Evolutionary conservation across 2,113 vertebrate genomes (phyloP).

Genomic region (Myotis brandtii): DNA sequence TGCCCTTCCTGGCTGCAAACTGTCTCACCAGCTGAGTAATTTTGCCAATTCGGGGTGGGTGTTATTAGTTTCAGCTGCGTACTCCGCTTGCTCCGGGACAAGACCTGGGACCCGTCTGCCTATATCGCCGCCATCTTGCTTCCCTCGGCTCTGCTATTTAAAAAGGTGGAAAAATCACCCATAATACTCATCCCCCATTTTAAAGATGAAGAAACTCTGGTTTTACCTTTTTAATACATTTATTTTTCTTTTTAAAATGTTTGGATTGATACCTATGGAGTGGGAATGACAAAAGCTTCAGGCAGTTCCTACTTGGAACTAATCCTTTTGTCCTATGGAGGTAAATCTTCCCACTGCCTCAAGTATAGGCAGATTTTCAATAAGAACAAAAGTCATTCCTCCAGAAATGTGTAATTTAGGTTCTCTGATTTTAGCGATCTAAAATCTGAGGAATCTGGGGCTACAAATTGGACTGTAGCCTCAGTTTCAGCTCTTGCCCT

Average conservation of each 20-base stretch:
- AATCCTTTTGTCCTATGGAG: background rate
- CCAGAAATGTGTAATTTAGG: background rate
- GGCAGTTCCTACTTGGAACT: background rate
- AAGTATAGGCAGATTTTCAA: background rate
- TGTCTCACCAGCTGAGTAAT: too few relatives aligned
- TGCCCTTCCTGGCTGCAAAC: too few relatives aligned
- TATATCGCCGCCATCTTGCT: too few relatives aligned
- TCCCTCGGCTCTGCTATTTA: background rate
- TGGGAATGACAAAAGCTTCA: background rate
- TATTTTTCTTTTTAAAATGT: background rate
- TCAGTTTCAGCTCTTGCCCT: background rate
- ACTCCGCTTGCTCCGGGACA: too few relatives aligned
- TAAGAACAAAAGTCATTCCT: background rate
- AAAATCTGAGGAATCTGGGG: background rate
- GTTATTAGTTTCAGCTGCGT: too few relatives aligned
- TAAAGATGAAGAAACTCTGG: too few relatives aligned
- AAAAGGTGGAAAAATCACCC: too few relatives aligned
- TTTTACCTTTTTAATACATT: background rate
- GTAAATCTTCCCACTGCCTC: background rate
- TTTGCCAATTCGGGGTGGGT: too few relatives aligned
- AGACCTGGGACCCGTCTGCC: too few relatives aligned
- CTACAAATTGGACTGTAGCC: background rate
- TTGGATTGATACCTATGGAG: background rate
- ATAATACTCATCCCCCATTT: too few relatives aligned
- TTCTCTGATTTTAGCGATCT: background rate